These are phyloP conservation scores for Luperina nickerlii DNA, from an alignment of 2,888 invertebrate species.

Conservation along the genomic window DNA sequence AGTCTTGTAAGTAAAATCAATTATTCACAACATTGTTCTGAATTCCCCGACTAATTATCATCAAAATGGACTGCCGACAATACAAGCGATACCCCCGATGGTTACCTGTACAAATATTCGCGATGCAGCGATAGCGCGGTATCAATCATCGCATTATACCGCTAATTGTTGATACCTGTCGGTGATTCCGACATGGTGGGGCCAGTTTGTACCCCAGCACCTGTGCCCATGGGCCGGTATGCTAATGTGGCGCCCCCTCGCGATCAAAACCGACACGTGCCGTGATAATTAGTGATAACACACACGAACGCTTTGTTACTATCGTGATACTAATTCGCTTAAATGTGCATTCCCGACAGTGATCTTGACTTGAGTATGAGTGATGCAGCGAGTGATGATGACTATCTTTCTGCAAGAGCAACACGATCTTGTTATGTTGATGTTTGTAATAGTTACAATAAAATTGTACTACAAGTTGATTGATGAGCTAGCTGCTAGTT, in stretches of 20 bases:
- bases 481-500: constrained; percentile 5
- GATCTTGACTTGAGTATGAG: constrained; percentile 38
- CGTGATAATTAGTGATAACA: constrained; percentile 54
- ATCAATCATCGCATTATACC: constrained; percentile 57
- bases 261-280: constrained; percentile 51
- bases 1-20: not conserved
- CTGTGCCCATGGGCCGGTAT: constrained; percentile 40
- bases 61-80: constrained; percentile 37
- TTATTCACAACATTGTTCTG: constrained; percentile 6
- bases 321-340: constrained; percentile 31
- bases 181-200: constrained; percentile 1
- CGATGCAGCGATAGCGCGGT: constrained; percentile 55
- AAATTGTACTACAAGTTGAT: constrained; percentile 15
- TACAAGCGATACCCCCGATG: constrained; percentile 15
- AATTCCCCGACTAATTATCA: constrained; percentile 39
- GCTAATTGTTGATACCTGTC: constrained; percentile 58
- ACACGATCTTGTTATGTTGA: constrained; percentile 1
- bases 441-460: not conserved
- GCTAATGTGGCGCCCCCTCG: constrained; percentile 55
- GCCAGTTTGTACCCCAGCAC: constrained; percentile 43
- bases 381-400: constrained; percentile 21
- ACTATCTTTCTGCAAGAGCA: constrained; percentile 3
- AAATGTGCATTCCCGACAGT: constrained; percentile 25
- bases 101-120: constrained; percentile 37
- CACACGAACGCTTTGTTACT: constrained; percentile 54